These are phyloP conservation scores for Heliconius aoede DNA, from an alignment of 2,888 invertebrate species.

Conservation along the genomic window DNA sequence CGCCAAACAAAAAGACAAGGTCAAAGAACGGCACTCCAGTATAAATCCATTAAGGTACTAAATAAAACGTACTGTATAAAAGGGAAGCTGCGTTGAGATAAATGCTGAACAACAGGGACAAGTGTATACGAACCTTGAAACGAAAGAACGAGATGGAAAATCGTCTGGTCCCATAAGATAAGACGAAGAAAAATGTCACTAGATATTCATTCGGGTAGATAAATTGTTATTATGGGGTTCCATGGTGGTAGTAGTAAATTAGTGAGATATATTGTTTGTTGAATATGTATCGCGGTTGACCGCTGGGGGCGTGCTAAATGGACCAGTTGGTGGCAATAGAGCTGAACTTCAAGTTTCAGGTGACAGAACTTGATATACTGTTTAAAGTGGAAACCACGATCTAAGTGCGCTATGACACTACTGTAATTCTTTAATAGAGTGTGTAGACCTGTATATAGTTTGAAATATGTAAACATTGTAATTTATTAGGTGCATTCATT, in stretches of 20 bases:
- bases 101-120: slow-evolving; percentile 59
- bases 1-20: slow-evolving; percentile 68
- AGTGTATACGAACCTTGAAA: slow-evolving; percentile 46
- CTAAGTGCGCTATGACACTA: background rate
- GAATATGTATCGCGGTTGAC: slow-evolving; percentile 76
- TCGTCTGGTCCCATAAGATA: slow-evolving; percentile 77
- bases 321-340: slow-evolving; percentile 29
- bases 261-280: slow-evolving; percentile 77
- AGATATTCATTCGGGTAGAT: slow-evolving; percentile 77
- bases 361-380: slow-evolving; percentile 15
- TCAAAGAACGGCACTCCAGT: slow-evolving; percentile 67
- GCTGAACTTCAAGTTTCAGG: slow-evolving; percentile 31
- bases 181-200: slow-evolving; percentile 81
- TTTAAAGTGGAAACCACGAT: background rate
- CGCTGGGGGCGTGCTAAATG: slow-evolving; percentile 47
- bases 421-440: background rate
- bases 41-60: slow-evolving; percentile 81
- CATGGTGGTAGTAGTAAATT: slow-evolving; percentile 79
- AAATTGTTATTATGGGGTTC: slow-evolving; percentile 81
- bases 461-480: background rate
- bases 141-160: slow-evolving; percentile 54
- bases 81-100: slow-evolving; percentile 66
- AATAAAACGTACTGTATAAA: slow-evolving; percentile 75
- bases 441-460: background rate
- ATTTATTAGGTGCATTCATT: background rate